Percentiles rank a stretch among this genome's conserved stretches.
Evolutionary conservation across 2,113 vertebrate species (phyloP).

Genomic region (Anas platyrhynchos): DNA sequence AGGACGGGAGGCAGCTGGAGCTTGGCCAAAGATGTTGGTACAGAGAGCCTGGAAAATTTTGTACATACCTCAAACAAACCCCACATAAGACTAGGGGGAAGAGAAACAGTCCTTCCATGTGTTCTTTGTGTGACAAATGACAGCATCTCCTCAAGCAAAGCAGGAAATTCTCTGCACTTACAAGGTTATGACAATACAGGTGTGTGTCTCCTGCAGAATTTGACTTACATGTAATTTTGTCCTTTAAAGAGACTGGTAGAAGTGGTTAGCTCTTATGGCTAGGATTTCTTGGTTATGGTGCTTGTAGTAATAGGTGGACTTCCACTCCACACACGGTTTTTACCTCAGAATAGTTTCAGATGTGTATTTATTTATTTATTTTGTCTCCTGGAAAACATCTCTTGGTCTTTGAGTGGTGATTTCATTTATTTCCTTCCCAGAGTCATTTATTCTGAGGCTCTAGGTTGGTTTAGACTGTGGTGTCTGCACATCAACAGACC

Average conservation of each 20-base stretch:
- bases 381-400: background rate
- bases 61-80: background rate
- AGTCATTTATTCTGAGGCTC: background rate
- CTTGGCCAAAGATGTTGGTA: constrained; percentile 1
- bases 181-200: constrained; percentile 3
- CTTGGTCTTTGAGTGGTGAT: background rate
- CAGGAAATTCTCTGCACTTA: constrained; percentile 17
- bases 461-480: background rate
- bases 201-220: background rate
- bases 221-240: background rate
- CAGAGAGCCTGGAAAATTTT: constrained; percentile 14
- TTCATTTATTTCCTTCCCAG: background rate
- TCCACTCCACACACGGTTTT: background rate
- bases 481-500: background rate
- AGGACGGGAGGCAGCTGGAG: background rate
- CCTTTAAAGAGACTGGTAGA: background rate
- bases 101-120: background rate
- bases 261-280: background rate
- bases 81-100: background rate
- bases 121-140: constrained; percentile 6
- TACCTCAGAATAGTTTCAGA: background rate
- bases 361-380: background rate
- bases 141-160: background rate
- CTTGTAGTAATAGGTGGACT: background rate
- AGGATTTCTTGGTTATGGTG: background rate